Evolutionary conservation across 1,140 invertebrate species (phyloP).

Genomic region (Ips nitidus): DNA sequence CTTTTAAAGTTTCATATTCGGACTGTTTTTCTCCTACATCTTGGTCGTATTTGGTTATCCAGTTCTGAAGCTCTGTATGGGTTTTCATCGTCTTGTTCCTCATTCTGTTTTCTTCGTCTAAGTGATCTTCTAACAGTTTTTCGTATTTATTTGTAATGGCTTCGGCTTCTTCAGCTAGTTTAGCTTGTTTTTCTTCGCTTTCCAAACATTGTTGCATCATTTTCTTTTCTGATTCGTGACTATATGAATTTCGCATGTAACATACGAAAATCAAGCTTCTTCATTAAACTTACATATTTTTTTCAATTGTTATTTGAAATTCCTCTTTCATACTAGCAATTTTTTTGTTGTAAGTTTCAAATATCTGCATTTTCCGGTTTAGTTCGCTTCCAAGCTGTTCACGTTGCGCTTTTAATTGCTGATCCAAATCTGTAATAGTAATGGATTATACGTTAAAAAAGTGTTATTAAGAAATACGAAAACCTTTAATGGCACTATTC

Average conservation of each 20-base stretch:
- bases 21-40: slow-evolving; percentile 47
- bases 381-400: slow-evolving; percentile 41
- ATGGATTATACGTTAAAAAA: background rate
- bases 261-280: background rate
- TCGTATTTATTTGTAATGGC: slow-evolving; percentile 35
- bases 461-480: slow-evolving; percentile 3
- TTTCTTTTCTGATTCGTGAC: slow-evolving; percentile 43
- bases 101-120: slow-evolving; percentile 41
- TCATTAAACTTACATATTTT: slow-evolving; percentile 37
- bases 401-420: slow-evolving; percentile 41
- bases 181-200: slow-evolving; percentile 40
- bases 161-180: slow-evolving; percentile 40
- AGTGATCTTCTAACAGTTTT: slow-evolving; percentile 38
- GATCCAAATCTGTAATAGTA: slow-evolving; percentile 36
- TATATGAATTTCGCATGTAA: slow-evolving; percentile 18
- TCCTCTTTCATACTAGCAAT: slow-evolving; percentile 38
- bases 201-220: slow-evolving; percentile 43
- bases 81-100: slow-evolving; percentile 43
- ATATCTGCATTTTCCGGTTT: slow-evolving; percentile 38
- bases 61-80: slow-evolving; percentile 45
- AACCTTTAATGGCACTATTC: slow-evolving; percentile 36
- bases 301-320: slow-evolving; percentile 40
- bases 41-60: slow-evolving; percentile 46
- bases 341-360: slow-evolving; percentile 41
- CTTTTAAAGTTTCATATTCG: slow-evolving; percentile 43